Evolutionary conservation across 2,888 invertebrate genomes (phyloP).

Genomic region (Tiliacea citrago): DNA sequence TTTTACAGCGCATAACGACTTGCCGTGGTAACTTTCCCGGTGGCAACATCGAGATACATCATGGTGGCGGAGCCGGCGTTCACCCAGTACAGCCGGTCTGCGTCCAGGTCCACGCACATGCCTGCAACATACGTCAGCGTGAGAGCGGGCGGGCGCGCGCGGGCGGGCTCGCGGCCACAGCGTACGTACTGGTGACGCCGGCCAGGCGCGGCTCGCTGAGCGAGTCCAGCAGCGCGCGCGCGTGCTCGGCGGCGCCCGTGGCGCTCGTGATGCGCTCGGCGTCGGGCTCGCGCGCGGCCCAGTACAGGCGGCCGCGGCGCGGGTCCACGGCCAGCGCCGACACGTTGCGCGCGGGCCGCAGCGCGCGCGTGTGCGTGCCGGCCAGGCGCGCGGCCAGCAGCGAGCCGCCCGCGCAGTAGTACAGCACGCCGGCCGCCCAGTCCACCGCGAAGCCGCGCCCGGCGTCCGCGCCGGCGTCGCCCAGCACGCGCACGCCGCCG

Average conservation of each 20-base stretch:
- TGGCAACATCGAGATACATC: conserved; percentile 91
- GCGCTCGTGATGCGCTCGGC: conserved; percentile 91
- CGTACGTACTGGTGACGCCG: conserved; percentile 76
- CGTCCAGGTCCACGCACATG: conserved; percentile 91
- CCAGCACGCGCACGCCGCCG: conserved; percentile 88
- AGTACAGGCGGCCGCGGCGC: conserved; percentile 90
- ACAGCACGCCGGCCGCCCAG: conserved; percentile 94
- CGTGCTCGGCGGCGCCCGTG: conserved; percentile 92
- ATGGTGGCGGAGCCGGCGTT: conserved; percentile 85
- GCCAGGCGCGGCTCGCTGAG: conserved; percentile 73
- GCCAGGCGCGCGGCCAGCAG: conserved; percentile 93
- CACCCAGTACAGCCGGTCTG: conserved; percentile 93
- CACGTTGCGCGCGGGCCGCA: conserved; percentile 91
- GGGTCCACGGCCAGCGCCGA: conserved; percentile 94
- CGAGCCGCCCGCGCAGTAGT: conserved; percentile 91
- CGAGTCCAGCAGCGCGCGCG: conserved; percentile 77
- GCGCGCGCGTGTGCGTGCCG: conserved; percentile 92
- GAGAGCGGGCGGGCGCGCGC: not conserved
- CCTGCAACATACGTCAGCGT: conserved; percentile 79
- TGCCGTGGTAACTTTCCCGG: conserved; percentile 77
- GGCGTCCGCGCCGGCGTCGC: conserved; percentile 92
- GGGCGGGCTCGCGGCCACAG: too few species aligned
- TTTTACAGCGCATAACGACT: conserved; percentile 38
- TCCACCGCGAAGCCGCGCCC: conserved; percentile 95
- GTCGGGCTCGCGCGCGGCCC: conserved; percentile 86